phyloP scores from a whole-genome alignment of 2,797 vertebrate genomes.

The Spinibarbus caldwelli region DNA sequence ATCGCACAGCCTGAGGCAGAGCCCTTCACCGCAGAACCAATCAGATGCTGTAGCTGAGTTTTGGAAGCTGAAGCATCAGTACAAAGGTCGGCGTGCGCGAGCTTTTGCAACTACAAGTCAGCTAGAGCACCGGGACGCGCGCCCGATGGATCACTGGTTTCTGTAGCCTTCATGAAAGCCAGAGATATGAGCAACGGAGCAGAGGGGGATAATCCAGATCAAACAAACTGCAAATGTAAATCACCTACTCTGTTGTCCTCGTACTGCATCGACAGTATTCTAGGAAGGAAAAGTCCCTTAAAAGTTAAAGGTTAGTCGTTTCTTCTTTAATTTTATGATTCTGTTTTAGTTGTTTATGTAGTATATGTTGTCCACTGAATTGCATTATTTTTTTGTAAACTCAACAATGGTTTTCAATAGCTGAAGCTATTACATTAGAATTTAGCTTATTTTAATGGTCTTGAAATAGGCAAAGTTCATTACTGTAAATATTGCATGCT shows the following conservation, averaged over 20 bases:
- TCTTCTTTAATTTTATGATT: neutral
- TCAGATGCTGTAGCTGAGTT: constrained; percentile 49
- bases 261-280: constrained; percentile 88
- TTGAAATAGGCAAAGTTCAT: neutral
- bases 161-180: constrained; percentile 32
- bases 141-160: constrained; percentile 12
- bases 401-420: neutral
- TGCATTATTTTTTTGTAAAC: neutral
- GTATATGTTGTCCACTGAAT: neutral
- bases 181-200: constrained; percentile 79
- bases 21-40: constrained; percentile 47
- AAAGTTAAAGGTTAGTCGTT: constrained; percentile 72
- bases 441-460: neutral
- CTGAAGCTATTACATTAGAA: neutral
- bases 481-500: neutral
- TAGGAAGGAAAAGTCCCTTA: constrained; percentile 83
- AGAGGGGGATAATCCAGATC: constrained; percentile 78
- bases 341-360: neutral
- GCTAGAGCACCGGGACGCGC: neutral
- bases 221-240: constrained; percentile 82
- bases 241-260: constrained; percentile 84
- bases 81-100: constrained; percentile 47
- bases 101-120: neutral
- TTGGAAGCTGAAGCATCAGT: constrained; percentile 55
- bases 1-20: neutral